Evolutionary conservation across 1,140 invertebrate genomes (phyloP), one percentile per base, ranked within the genome.

Genomic region (Sogatella furcifera): DNA sequence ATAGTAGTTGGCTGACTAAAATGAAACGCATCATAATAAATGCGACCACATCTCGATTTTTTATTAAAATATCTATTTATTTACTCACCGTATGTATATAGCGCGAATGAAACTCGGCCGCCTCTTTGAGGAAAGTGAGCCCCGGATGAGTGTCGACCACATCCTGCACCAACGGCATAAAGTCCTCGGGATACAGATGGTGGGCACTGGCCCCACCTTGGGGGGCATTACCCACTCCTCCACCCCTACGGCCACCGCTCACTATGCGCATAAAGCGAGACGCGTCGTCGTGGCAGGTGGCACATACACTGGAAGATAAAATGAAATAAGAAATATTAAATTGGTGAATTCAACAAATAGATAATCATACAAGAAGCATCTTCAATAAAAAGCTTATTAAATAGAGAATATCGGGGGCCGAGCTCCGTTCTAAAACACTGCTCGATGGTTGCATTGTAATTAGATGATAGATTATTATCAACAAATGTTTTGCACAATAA

Each of bases 131-230:
- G 78, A 98, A 98, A 44, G 86, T 92, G 59, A 99, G 80, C 49
- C 97, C 97, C 4, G 97, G 96, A 81, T 99, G 96, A n/a, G 95
- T 95, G 71, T 99, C 95, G 21, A 99, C 95, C 1, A 99, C 92
- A 77, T 99, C 97, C 78, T 98, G 91, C 46, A 96, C 87, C 62
- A 98, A 74, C 15, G 91, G 86, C 66, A 95, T 88, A 70, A 99
- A 88, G 76, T 99, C 96, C 70, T 90, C 87, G 0, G 87, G 86
- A 10, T 84, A 77, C 57, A 90, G 78, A 64, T 79, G 81, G 42
- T 78, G 76, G 13, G 55, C 41, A 64, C 72, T 74, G 6, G 6
- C 2, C 11, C 9, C 34, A n/a, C n/a, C n/a, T n/a, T n/a, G n/a
- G n/a, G n/a, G n/a, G n/a, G n/a, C n/a, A n/a, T n/a, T n/a, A n/a